Percentiles rank a stretch among this genome's conserved stretches.
These are phyloP conservation scores for Pachypeltis micranthus DNA, from an alignment of 1,140 invertebrate genomes.

Conservation along the genomic window DNA sequence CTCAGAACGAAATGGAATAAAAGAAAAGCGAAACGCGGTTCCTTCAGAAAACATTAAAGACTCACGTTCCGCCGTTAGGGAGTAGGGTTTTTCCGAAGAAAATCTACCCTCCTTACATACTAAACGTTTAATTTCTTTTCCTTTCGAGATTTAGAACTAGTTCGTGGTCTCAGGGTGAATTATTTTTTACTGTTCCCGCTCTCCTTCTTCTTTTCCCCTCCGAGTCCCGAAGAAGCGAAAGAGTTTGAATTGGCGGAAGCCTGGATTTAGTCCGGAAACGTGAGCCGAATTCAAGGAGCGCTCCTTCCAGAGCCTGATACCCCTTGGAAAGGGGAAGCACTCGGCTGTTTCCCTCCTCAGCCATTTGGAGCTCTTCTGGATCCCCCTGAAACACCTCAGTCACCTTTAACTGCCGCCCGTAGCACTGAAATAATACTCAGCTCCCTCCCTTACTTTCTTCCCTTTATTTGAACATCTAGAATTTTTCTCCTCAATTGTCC, in stretches of 20 bases:
- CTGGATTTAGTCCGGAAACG: slow-evolving; percentile 2
- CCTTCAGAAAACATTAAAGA: neutral
- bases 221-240: neutral
- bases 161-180: slow-evolving; percentile 6
- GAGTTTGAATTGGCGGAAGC: slow-evolving; percentile 6
- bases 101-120: slow-evolving; percentile 9
- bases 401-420: too few species aligned
- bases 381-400: too few species aligned
- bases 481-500: too few species aligned
- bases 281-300: neutral
- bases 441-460: too few species aligned
- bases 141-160: neutral
- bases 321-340: too few species aligned
- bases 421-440: too few species aligned
- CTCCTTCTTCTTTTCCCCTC: neutral
- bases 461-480: too few species aligned
- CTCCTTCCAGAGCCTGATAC: too few species aligned
- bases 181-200: neutral
- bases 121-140: slow-evolving; percentile 8
- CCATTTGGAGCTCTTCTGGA: too few species aligned
- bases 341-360: too few species aligned
- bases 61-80: neutral
- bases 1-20: too few species aligned
- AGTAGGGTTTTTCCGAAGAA: neutral
- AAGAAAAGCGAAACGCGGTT: too few species aligned